Base-by-base conservation (phyloP, 1,140 invertebrate genomes). In the Ips nitidus region DNA sequence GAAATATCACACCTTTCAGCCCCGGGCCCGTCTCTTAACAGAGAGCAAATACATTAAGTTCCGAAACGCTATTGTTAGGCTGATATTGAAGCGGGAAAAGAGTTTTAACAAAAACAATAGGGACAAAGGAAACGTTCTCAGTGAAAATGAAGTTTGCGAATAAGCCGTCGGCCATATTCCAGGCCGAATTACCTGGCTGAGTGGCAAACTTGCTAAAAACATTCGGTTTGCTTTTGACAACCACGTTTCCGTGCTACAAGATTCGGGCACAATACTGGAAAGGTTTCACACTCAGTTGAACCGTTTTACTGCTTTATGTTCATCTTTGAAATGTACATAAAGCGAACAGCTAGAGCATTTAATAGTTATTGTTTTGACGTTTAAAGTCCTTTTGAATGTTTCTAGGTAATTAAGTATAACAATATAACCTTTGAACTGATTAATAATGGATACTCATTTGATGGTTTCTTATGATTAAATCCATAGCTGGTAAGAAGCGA, bases 61-160 rank as follows among this genome's bases (percentile, higher is more conserved):
- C 45, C 45, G 45, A 50, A 50, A 50, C 7, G 45, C 45, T 22
- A 50, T 50, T 50, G 45, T 50, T 50, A 50, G 45, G 45, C 45
- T 50, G 45, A 50, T 50, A 50, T 50, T 50, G 45, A 3, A 22
- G 45, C 45, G 52, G 52, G n/a, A 36, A 55, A 55, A 55, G 52
- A 55, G 52, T 55, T 55, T 55, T 55, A 55, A 55, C 52, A 50
- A 55, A 55, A 55, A 55, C 52, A 55, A 55, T 55, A 55, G 52
- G 37, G 52, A 55, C 52, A 55, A 55, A 55, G 52, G 52, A 38
- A 55, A 55, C 52, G 52, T 55, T 55, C 52, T n/a, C 52, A 37
- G n/a, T 55, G 52, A 55, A 55, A 55, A 55, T 37, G 52, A 55
- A 55, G 52, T 55, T 55, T 55, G 52, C 52, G 52, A 55, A 55